Evolutionary conservation across 2,113 vertebrate species (phyloP), one percentile per base, ranked within the genome.

Genomic region (Onychorhynchus coronatus): DNA sequence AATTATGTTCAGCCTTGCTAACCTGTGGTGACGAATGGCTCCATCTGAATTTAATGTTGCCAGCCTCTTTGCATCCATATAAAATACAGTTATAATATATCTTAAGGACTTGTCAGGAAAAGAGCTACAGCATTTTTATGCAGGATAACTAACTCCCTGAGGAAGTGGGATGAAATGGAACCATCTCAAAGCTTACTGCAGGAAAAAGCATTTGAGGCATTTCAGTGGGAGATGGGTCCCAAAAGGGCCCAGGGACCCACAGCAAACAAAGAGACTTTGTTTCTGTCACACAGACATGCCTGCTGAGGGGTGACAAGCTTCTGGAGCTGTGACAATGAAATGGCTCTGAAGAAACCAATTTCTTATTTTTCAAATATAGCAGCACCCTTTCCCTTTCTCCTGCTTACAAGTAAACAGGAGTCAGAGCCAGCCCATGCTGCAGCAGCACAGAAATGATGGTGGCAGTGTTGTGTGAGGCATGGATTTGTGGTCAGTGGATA

Each of bases 41-140:
- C 71, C 55, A 79, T 91, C 46, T 77, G 91, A 90, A 83, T 94
- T 76, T 91, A 88, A 72, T 83, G 82, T 71, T 95, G 94, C 71
- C 82, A 91, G 33, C 30, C 42, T 90, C 72, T 95, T 91, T 93
- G 82, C 68, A 86, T 80, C 61, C 7, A 1, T 44, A 80, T 90
- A 82, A 96, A 93, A 96, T 93, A 93, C 37, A 88, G 92, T 88
- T 77, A 71, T 66, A 94, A 86, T 88, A 67, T 68, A 73, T 95
- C 89, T 92, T 88, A 81, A 86, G 55, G 68, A 80, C 23, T 66
- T 93, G 79, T 77, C 88, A 90, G 55, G 33, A 15, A 56, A 91
- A 89, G 78, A 95, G 49, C 53, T 88, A 47, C 53, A 85, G 63
- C 46, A 44, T 77, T 94, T 93, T 93, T 96, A 84, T 67, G 35